Conservation (phyloP, 2,888 invertebrate genomes). For the Eutolmus rufibarbis region DNA sequence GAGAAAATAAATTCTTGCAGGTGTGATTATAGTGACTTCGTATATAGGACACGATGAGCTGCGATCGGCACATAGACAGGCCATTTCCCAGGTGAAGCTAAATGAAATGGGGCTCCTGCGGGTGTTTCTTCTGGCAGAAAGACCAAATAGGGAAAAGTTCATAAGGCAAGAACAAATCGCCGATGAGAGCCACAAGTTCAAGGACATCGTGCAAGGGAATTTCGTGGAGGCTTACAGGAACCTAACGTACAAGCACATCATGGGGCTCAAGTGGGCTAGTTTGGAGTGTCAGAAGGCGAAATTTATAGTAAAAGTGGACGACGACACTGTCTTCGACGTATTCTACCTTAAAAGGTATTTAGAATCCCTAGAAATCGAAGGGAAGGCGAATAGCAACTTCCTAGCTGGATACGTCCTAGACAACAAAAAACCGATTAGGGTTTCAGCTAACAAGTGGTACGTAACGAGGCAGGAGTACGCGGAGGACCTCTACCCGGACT, state of each 20-base stretch:
- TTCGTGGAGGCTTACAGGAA: constrained; percentile 81
- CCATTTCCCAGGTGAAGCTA: constrained; percentile 69
- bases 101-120: constrained; percentile 68
- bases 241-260: constrained; percentile 81
- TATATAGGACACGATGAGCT: constrained; percentile 76
- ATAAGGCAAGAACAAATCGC: constrained; percentile 67
- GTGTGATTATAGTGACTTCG: constrained; percentile 73
- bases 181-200: constrained; percentile 70
- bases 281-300: constrained; percentile 68
- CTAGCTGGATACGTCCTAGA: constrained; percentile 74
- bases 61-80: constrained; percentile 74
- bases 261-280: constrained; percentile 80
- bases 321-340: constrained; percentile 78
- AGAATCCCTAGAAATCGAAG: constrained; percentile 58
- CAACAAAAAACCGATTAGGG: constrained; percentile 71
- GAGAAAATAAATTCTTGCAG: constrained; percentile 49
- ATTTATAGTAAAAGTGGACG: constrained; percentile 81
- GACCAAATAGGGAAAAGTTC: constrained; percentile 66
- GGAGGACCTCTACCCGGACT: constrained; percentile 71
- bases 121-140: constrained; percentile 74
- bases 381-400: constrained; percentile 58
- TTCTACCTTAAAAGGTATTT: constrained; percentile 66
- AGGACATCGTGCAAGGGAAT: constrained; percentile 78
- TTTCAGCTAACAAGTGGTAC: constrained; percentile 80
- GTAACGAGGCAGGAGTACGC: constrained; percentile 74